Evolutionary conservation across 2,888 invertebrate species (phyloP).

Genomic region (Acleris sparsana): DNA sequence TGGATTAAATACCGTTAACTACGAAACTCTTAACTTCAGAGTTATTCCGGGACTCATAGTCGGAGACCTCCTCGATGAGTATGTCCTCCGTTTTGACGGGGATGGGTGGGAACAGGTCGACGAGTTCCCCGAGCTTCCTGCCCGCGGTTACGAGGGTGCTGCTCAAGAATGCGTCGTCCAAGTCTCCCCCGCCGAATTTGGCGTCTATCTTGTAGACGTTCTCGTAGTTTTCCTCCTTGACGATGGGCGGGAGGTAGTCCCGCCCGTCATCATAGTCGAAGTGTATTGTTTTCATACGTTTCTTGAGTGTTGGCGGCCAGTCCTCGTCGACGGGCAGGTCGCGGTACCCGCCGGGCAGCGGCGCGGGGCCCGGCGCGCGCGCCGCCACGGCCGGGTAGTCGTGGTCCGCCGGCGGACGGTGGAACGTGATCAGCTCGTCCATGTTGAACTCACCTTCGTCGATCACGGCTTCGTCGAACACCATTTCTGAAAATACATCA

Average conservation of each 20-base stretch:
- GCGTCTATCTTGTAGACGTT: constrained; percentile 58
- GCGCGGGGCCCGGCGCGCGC: constrained; percentile 56
- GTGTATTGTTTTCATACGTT: constrained; percentile 74
- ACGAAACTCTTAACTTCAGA: constrained; percentile 74
- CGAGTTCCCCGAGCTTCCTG: constrained; percentile 68
- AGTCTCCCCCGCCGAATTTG: constrained; percentile 57
- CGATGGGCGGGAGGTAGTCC: constrained; percentile 69
- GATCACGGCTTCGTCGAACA: constrained; percentile 75
- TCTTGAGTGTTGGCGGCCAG: constrained; percentile 82
- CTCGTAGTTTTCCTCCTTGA: constrained; percentile 73
- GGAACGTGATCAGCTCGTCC: constrained; percentile 85
- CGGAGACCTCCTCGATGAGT: constrained; percentile 70
- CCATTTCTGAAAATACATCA: constrained; percentile 60
- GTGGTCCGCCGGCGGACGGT: constrained; percentile 75
- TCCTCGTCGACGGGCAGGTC: constrained; percentile 84
- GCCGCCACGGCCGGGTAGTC: constrained; percentile 78
- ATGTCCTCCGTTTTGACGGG: constrained; percentile 74
- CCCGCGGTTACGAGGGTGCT: constrained; percentile 68
- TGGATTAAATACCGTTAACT: constrained; percentile 44
- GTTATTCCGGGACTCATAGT: constrained; percentile 66
- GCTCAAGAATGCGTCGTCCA: constrained; percentile 55
- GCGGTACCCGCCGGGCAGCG: constrained; percentile 72
- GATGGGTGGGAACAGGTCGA: constrained; percentile 66
- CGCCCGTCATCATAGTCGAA: constrained; percentile 73
- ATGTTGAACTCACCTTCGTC: constrained; percentile 85